phyloP scores from a whole-genome alignment of 2,113 vertebrate species.

The Baryphthengus martii region DNA sequence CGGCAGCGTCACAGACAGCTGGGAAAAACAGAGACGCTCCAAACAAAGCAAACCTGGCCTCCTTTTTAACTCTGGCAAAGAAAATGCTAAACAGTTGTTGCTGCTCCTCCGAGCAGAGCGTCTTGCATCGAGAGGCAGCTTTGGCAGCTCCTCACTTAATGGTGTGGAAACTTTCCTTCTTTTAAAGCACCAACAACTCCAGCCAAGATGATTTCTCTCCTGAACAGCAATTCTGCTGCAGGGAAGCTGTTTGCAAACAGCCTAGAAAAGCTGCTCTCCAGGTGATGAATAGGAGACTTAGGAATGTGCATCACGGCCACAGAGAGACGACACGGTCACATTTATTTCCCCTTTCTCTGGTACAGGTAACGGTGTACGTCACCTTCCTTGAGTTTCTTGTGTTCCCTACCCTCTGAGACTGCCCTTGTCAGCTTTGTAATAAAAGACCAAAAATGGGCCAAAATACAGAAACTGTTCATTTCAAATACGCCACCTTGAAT shows the following conservation, averaged over 20 bases:
- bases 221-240: neutral
- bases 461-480: neutral
- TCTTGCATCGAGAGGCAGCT: neutral
- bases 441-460: neutral
- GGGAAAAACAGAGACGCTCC: neutral
- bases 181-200: neutral
- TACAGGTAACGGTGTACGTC: rapidly evolving
- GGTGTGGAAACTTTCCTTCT: neutral
- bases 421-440: neutral
- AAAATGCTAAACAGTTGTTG: neutral
- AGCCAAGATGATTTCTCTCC: neutral
- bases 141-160: neutral
- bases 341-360: neutral
- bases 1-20: neutral
- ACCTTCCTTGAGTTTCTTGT: neutral
- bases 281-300: neutral
- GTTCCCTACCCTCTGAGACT: neutral
- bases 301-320: neutral
- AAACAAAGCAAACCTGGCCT: neutral
- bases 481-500: neutral
- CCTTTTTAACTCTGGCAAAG: neutral
- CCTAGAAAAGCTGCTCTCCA: neutral
- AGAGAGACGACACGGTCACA: neutral
- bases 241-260: neutral
- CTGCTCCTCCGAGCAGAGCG: neutral